These are phyloP conservation scores for Coregonus ussuriensis DNA, from an alignment of 2,797 vertebrate species.

Conservation along the genomic window DNA sequence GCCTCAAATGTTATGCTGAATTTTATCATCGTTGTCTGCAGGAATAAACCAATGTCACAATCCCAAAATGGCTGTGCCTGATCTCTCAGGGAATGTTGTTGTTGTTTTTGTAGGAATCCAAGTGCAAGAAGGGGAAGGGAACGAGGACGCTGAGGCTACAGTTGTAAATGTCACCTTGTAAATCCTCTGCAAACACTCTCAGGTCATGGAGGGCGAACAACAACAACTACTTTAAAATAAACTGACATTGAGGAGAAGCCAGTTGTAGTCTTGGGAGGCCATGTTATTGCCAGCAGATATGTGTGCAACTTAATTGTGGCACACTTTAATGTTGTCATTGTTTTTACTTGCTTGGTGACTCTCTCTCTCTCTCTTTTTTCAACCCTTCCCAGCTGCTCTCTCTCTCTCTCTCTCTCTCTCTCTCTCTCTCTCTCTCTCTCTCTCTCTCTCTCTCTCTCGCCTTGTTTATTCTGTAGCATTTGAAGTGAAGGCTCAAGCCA, in stretches of 20 bases:
- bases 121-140: slow-evolving; percentile 62
- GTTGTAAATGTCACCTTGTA: slow-evolving; percentile 75
- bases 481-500: slow-evolving; percentile 5
- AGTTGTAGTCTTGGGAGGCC: slow-evolving; percentile 16
- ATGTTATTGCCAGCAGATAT: slow-evolving; percentile 23
- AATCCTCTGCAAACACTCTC: slow-evolving; percentile 71
- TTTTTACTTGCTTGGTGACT: slow-evolving; percentile 5
- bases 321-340: slow-evolving; percentile 15
- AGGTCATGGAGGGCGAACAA: slow-evolving; percentile 65
- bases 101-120: slow-evolving; percentile 49
- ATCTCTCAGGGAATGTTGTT: slow-evolving; percentile 26
- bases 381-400: too few species aligned
- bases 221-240: slow-evolving; percentile 69
- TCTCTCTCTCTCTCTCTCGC: too few species aligned
- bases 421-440: too few species aligned
- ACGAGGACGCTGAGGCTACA: slow-evolving; percentile 50
- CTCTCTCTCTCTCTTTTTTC: too few species aligned
- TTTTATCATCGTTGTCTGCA: slow-evolving; percentile 35
- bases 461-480: slow-evolving; percentile 2
- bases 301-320: slow-evolving; percentile 25
- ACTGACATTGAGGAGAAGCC: slow-evolving; percentile 49
- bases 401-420: not conserved
- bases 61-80: slow-evolving; percentile 24
- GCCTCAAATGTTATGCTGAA: slow-evolving; percentile 1
- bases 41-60: slow-evolving; percentile 37